Evolutionary conservation across 1,140 invertebrate species (phyloP), one percentile per base, ranked within the genome.

Genomic region (Drosophila erecta): DNA sequence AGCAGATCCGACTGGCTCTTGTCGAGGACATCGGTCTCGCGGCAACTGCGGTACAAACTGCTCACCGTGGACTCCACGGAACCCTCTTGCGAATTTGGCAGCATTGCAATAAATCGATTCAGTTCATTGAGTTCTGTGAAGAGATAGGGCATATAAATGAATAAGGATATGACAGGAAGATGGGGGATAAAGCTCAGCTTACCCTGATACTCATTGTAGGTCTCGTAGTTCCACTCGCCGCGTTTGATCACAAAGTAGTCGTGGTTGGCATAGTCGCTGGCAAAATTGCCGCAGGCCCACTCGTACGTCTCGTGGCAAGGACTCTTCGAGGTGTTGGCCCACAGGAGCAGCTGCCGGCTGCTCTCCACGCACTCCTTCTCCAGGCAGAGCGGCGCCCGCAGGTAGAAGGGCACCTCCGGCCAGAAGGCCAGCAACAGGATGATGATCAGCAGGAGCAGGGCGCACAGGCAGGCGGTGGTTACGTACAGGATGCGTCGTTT

Each of bases 191-290:
- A 35, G 7, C 41, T 5, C 30, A 17, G 38, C 44, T 80, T 46
- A 92, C 91, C 91, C 79, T 92, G 83, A 77, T 92, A 92, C 76
- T 92, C 91, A 69, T 90, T 90, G 66, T 90, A 90, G 66, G 91
- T 90, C 79, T 91, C 89, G 57, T 90, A 90, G 62, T 90, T 90
- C 91, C 91, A 92, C 74, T 92, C 91, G 62, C 91, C 91, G 17
- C 85, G 81, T 50, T 92, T 92, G 33, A 92, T 90, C 55, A 91
- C 90, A 72, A 77, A 92, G 56, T 90, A 92, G 50, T 91, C 87
- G 49, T 85, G 71, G 1, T 76, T 66, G 53, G 72, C 69, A 53
- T 92, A 92, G 43, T 92, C 90, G 43, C 70, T 62, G 30, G 74
- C 87, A 53, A 92, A 92, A 49, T 91, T 91, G 22, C 91, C 91